Conservation (phyloP, 2,888 invertebrate genomes). For the Conomelus anceps region DNA sequence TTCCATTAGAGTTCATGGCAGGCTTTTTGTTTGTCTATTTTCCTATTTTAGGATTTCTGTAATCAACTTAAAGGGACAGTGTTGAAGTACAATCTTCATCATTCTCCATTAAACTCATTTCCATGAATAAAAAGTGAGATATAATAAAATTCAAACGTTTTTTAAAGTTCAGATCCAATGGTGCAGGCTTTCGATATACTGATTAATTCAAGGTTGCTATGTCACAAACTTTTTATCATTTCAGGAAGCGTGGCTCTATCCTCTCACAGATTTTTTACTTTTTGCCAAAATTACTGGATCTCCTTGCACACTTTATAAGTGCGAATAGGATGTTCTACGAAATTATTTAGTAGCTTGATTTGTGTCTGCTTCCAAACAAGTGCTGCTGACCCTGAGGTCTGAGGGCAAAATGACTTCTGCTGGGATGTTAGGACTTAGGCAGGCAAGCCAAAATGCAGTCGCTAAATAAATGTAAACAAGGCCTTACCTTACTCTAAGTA, state of each 20-base stretch:
- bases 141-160: not conserved
- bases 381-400: not conserved
- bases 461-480: not conserved
- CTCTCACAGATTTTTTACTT: not conserved
- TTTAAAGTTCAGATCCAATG: not conserved
- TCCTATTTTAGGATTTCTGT: not conserved
- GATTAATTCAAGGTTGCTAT: not conserved
- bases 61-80: not conserved
- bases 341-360: not conserved
- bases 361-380: not conserved
- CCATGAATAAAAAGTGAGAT: not conserved
- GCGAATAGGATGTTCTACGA: not conserved
- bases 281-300: not conserved
- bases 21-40: not conserved
- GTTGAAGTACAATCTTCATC: not conserved
- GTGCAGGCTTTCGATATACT: not conserved
- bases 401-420: not conserved
- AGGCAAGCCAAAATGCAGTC: not conserved
- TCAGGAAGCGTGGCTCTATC: not conserved
- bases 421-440: not conserved
- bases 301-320: not conserved
- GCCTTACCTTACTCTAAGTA: not conserved
- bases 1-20: not conserved
- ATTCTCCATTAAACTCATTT: not conserved
- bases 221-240: not conserved